Evolutionary conservation across 2,888 invertebrate genomes (phyloP).

Genomic region (Liposcelis brunnea): DNA sequence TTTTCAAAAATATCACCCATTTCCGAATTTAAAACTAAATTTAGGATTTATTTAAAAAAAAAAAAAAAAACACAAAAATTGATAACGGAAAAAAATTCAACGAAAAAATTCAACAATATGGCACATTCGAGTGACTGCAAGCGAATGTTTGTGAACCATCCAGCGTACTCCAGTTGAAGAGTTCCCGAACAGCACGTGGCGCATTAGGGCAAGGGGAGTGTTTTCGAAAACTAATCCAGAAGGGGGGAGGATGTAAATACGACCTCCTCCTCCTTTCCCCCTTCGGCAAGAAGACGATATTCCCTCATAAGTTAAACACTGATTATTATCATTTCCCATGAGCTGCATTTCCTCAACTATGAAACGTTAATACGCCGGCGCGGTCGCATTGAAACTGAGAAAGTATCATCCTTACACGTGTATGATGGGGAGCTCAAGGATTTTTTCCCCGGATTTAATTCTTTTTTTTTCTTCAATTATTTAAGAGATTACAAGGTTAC

Average conservation of each 20-base stretch:
- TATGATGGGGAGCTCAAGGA: no score
- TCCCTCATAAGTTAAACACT: neutral
- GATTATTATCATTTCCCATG: no score
- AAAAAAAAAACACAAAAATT: no score
- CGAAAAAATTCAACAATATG: neutral
- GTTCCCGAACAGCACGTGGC: constrained; percentile 7
- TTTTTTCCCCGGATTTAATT: no score
- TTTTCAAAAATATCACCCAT: constrained; percentile 25
- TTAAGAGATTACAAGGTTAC: no score
- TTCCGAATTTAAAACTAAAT: constrained; percentile 15
- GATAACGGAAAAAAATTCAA: no score
- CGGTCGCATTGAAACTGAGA: no score
- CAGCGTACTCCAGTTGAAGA: neutral
- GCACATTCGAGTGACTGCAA: constrained; percentile 8
- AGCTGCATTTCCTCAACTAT: no score
- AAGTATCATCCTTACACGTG: no score
- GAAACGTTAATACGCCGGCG: no score
- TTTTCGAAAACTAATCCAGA: neutral
- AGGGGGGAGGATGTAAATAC: neutral
- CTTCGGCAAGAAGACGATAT: constrained; percentile 1
- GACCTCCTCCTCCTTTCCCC: neutral
- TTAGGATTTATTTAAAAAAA: no score
- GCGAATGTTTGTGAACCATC: neutral
- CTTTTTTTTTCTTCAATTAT: no score
- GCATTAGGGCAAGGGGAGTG: constrained; percentile 8